These are phyloP conservation scores for Brachypodius melanocephalos DNA, from an alignment of 2,113 vertebrate genomes.

Conservation along the genomic window DNA sequence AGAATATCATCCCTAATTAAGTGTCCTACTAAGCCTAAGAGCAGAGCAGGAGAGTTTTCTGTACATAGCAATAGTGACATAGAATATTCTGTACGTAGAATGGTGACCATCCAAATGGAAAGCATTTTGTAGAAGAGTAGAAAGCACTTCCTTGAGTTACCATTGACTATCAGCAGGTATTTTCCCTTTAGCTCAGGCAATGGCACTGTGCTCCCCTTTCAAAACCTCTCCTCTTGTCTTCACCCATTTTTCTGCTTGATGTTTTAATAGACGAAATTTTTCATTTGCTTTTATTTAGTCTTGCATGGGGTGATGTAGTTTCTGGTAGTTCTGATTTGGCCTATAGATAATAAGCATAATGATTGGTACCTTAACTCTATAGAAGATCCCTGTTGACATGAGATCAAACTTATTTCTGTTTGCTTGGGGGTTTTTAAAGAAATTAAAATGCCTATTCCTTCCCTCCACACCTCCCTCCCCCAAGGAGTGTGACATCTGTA, in stretches of 20 bases:
- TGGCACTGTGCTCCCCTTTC: not conserved
- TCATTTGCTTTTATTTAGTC: not conserved
- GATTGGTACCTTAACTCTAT: not conserved
- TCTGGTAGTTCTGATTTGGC: not conserved
- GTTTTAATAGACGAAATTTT: not conserved
- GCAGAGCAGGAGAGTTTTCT: not conserved
- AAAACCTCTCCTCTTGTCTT: not conserved
- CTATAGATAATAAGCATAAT: not conserved
- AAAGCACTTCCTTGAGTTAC: not conserved
- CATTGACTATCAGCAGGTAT: not conserved
- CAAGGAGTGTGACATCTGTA: not conserved
- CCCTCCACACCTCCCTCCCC: no score
- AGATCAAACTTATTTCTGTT: not conserved
- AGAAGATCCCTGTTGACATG: not conserved
- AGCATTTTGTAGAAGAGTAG: not conserved
- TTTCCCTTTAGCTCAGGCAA: not conserved
- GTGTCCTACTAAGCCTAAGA: not conserved
- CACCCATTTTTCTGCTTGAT: not conserved
- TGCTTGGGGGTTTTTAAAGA: not conserved
- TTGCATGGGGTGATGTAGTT: not conserved
- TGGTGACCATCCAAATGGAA: not conserved
- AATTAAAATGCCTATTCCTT: not conserved
- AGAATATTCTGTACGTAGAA: no score
- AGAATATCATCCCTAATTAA: conserved; percentile 9
- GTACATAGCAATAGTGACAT: not conserved